A percentile compares a stretch with the other conserved stretches of the same genome.
Conservation (phyloP, 2,888 invertebrate species). For the Nephrocerus scutellatus region DNA sequence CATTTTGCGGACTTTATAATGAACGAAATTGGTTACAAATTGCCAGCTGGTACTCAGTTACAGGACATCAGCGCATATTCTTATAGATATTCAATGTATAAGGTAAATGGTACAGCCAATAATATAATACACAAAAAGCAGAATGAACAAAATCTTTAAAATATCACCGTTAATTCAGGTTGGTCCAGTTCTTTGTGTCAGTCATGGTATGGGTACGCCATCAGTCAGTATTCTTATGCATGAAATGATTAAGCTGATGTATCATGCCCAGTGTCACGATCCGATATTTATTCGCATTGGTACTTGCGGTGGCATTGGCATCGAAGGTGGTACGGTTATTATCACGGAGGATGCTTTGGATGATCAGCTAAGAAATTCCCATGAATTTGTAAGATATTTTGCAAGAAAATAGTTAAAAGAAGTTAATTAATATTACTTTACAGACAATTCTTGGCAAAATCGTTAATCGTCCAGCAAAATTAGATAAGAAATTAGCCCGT, state of each 20-base stretch:
- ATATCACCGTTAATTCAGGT: too few relatives aligned
- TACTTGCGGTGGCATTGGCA: slow-evolving; percentile 89
- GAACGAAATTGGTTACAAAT: slow-evolving; percentile 80
- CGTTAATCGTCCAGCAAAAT: slow-evolving; percentile 71
- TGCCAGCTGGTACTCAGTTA: slow-evolving; percentile 81
- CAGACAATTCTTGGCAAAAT: slow-evolving; percentile 80
- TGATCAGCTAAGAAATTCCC: slow-evolving; percentile 70
- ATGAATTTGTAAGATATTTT: slow-evolving; percentile 65
- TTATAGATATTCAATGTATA: slow-evolving; percentile 92
- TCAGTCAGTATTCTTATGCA: slow-evolving; percentile 92
- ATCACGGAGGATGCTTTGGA: slow-evolving; percentile 90
- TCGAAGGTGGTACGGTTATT: slow-evolving; percentile 89
- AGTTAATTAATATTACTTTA: not conserved
- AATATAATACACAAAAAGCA: not conserved
- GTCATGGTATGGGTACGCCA: slow-evolving; percentile 96
- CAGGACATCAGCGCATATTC: slow-evolving; percentile 86
- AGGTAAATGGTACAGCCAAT: slow-evolving; percentile 64
- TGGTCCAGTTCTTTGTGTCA: slow-evolving; percentile 46
- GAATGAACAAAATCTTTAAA: not conserved
- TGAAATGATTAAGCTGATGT: slow-evolving; percentile 93
- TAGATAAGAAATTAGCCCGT: slow-evolving; percentile 72
- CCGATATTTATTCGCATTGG: slow-evolving; percentile 90
- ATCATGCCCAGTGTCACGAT: slow-evolving; percentile 78
- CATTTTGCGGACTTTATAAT: slow-evolving; percentile 85
- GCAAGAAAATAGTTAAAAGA: not conserved